Conservation (phyloP, 2,113 vertebrate genomes). For the Corythaixoides concolor region DNA sequence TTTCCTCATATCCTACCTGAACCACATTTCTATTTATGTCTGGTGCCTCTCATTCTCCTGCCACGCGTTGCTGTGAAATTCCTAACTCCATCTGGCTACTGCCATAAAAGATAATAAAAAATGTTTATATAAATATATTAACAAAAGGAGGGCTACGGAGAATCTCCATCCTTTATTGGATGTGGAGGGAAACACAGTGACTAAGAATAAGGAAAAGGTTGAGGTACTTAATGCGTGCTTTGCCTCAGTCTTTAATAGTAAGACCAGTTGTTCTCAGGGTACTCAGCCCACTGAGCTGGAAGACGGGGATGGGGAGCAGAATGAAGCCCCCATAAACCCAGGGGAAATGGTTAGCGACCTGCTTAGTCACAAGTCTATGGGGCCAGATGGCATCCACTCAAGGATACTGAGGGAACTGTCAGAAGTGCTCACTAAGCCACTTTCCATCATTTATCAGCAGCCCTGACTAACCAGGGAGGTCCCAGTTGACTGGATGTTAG, state of each 20-base stretch:
- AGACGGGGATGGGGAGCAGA: neutral
- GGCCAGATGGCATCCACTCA: neutral
- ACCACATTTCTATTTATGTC: neutral
- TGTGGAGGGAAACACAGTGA: too few species aligned
- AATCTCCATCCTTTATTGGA: too few species aligned
- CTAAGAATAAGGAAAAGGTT: too few species aligned
- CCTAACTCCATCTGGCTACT: neutral
- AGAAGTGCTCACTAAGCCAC: neutral
- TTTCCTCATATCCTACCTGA: neutral
- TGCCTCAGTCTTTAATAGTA: too few species aligned
- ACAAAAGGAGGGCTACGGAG: too few species aligned
- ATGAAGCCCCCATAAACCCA: neutral
- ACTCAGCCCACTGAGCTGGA: too few species aligned
- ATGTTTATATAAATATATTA: neutral
- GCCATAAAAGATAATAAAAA: neutral
- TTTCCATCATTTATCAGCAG: neutral
- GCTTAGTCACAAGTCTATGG: neutral
- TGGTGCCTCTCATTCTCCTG: neutral
- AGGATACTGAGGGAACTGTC: neutral
- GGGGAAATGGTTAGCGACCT: neutral
- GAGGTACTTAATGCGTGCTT: too few species aligned
- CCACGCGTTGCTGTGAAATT: accelerated
- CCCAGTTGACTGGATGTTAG: neutral
- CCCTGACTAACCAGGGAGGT: neutral
- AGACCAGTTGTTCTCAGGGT: too few species aligned